Evolutionary conservation across 2,797 vertebrate species (phyloP), one percentile per base, ranked within the genome.

Genomic region (Lagothrix lagotricha): DNA sequence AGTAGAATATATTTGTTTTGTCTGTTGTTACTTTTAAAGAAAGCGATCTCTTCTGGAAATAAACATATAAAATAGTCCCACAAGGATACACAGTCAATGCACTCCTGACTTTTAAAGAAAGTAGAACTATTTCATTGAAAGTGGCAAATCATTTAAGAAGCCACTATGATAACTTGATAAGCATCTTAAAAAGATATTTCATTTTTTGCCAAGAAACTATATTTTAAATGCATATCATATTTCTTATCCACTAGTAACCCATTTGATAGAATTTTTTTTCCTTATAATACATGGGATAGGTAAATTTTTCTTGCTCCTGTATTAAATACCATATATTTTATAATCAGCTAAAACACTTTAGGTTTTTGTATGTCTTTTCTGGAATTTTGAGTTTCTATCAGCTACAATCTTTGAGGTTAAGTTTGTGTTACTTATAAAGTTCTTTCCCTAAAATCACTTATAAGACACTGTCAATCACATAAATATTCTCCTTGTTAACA

Each of bases 21-120:
- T 90, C 90, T 17, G 83, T 80, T 90, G n/a, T 91, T 97, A 98
- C 50, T 14, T 96, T 95, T 96, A 46, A 96, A 81, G 72, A 96
- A 94, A 97, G 0, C 72, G 97, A 75, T 77, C 72, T n/a, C 0
- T 97, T 93, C 97, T 86, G 39, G 88, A 96, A 95, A 96, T 57
- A 90, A 93, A 73, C 81, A 91, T 76, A 33, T 52, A 85, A 77
- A 87, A 76, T 3, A 33, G 61, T 64, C 61, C 61, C 14, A 64
- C 14, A 33, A 33, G 3, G 15, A n/a, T n/a, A n/a, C 15, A 67
- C 30, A n/a, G 1, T 4, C 33, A 67, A 33, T 9, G 61, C 0
- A 67, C 33, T 33, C 15, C 33, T 67, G 61, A 67, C 61, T 67
- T 67, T 67, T 67, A 9, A n/a, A 67, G 33, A 67, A 67, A 67